Base-by-base conservation (phyloP, 2,113 vertebrate species). In the Sialia sialis region DNA sequence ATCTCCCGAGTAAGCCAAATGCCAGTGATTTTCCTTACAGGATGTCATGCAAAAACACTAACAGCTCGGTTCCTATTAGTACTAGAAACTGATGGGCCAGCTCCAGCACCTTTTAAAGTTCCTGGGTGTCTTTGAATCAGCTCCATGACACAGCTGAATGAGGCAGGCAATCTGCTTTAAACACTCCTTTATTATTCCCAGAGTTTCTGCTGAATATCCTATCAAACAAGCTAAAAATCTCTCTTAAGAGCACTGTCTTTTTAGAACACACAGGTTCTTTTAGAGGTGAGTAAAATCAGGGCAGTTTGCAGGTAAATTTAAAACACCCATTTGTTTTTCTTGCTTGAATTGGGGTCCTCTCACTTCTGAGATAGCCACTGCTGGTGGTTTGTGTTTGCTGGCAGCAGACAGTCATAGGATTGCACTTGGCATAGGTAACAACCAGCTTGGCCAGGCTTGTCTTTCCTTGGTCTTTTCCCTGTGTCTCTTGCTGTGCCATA, bases 1-100 rank as follows among this genome's bases (percentile, higher is more conserved):
- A 51, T 77, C 75, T 97, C 95, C 93, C 13, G 90, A 94, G 68
- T 83, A 95, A 96, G 87, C 67, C 93, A 91, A 96, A 93, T 93
- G 81, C 43, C 80, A 79, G 25, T 27, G 36, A 66, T 93, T 94
- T 95, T 89, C 89, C 75, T 91, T 88, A 63, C 55, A 77, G 55
- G 64, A 88, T 77, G 78, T 83, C 82, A 83, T 34, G 79, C 63
- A 81, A 88, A 96, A 85, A 34, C 27, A 59, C 51, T 94, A 86
- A 90, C 67, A 87, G 36, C 60, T 93, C 5, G 0, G 55, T 58
- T 94, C 13, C 72, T 92, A 49, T 76, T 58, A 70, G 51, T 55
- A 49, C n/a, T 54, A 77, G 82, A 77, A 94, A 70, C 63, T 2
- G 10, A 87, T 90, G 63, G 79, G 55, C 59, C n/a, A 67, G 51